Percentiles rank a stretch among this genome's conserved stretches.
Conservation (phyloP, 2,888 invertebrate genomes). For the Noctua comes region DNA sequence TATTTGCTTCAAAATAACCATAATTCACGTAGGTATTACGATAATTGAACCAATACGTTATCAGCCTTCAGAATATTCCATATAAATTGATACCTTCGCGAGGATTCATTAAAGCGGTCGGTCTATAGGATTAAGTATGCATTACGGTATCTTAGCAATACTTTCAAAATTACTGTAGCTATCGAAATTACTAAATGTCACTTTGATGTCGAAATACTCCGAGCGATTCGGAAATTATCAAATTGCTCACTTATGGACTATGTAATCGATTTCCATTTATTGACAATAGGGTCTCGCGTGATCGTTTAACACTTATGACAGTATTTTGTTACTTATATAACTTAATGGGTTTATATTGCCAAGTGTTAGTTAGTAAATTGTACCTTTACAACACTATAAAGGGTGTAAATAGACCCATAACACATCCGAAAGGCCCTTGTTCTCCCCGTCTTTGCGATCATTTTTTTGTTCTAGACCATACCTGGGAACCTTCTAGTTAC, state of each 20-base stretch:
- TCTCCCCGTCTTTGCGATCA: too few species aligned
- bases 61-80: too few species aligned
- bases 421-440: too few species aligned
- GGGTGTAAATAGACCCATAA: too few species aligned
- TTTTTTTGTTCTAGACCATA: too few species aligned
- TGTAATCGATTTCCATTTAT: slow-evolving; percentile 37
- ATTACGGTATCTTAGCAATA: not conserved
- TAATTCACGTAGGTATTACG: too few species aligned
- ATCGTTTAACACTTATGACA: slow-evolving; percentile 31
- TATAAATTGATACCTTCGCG: too few species aligned
- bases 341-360: slow-evolving; percentile 19
- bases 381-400: not conserved
- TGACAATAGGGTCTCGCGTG: slow-evolving; percentile 35
- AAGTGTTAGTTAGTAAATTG: slow-evolving; percentile 2
- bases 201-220: slow-evolving; percentile 24
- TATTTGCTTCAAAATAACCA: too few species aligned
- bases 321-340: slow-evolving; percentile 39
- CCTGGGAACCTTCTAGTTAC: too few species aligned
- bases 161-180: slow-evolving; percentile 10
- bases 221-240: slow-evolving; percentile 1
- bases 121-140: not conserved
- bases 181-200: slow-evolving; percentile 11
- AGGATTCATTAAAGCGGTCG: too few species aligned
- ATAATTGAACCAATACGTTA: too few species aligned
- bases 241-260: slow-evolving; percentile 35